These are phyloP conservation scores for Tinamus major DNA, from an alignment of 2,797 vertebrate genomes.

Conservation along the genomic window DNA sequence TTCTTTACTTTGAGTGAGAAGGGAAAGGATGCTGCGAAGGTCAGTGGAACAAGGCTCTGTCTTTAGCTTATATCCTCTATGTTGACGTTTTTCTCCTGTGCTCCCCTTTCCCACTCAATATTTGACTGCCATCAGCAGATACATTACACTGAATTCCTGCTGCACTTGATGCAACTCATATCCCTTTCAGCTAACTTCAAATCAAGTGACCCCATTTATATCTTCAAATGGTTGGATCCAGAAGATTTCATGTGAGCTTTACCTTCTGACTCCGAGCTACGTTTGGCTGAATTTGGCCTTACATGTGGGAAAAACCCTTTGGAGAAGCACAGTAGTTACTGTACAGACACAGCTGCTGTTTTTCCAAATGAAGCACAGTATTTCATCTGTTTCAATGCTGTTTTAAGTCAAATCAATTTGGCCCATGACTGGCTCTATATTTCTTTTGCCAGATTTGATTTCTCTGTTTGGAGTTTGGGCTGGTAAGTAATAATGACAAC, in stretches of 20 bases:
- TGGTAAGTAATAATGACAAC: conserved; percentile 60
- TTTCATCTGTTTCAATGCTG: conserved; percentile 56
- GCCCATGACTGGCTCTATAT: background rate
- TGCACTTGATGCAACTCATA: rapidly evolving
- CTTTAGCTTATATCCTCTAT: background rate
- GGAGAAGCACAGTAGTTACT: conserved; percentile 30
- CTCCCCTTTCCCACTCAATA: background rate
- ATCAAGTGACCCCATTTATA: background rate
- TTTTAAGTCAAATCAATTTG: conserved; percentile 70
- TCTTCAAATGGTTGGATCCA: background rate
- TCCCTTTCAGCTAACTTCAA: background rate
- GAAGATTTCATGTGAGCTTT: background rate
- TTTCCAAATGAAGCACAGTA: conserved; percentile 66
- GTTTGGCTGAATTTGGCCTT: conserved; percentile 17
- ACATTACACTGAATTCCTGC: background rate
- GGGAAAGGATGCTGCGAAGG: background rate
- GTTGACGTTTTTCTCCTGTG: background rate
- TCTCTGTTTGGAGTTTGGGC: conserved; percentile 25
- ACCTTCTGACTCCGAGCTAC: background rate
- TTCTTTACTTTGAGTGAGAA: background rate
- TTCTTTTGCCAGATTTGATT: conserved; percentile 60
- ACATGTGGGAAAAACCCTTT: conserved; percentile 19
- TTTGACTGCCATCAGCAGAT: background rate
- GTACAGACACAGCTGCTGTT: conserved; percentile 15
- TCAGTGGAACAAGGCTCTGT: background rate